A percentile compares a stretch with the other conserved stretches of the same genome.
These are phyloP conservation scores for Eriosoma lanigerum DNA, from an alignment of 1,140 invertebrate species.

Conservation along the genomic window DNA sequence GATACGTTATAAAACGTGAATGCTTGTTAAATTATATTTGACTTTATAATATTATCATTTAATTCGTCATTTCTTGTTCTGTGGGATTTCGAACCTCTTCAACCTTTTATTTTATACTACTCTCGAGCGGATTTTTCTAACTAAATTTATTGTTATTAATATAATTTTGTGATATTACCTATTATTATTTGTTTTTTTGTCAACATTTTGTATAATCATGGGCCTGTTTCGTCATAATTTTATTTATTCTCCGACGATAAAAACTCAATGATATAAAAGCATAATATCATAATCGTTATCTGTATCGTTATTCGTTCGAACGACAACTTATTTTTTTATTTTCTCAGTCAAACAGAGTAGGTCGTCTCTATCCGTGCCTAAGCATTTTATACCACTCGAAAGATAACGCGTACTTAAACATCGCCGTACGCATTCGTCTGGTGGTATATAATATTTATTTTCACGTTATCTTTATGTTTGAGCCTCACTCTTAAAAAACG, in stretches of 20 bases:
- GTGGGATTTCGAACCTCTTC: no score
- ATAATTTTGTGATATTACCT: neutral
- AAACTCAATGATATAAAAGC: no score
- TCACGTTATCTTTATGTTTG: constrained; percentile 32
- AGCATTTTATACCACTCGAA: neutral
- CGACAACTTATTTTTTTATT: no score
- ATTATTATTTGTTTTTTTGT: constrained; percentile 7
- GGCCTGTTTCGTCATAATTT: neutral
- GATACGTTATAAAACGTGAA: no score
- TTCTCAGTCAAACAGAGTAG: no score
- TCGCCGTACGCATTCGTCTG: neutral
- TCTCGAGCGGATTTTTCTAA: neutral
- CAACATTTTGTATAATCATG: neutral
- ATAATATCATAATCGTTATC: constrained; percentile 16
- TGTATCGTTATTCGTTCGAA: no score
- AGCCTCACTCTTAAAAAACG: constrained; percentile 21
- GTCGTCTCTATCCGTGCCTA: neutral
- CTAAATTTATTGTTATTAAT: no score
- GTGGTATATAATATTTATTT: neutral
- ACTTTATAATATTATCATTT: no score
- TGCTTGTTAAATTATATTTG: no score
- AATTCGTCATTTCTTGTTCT: no score
- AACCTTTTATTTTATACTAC: neutral
- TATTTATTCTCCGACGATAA: constrained; percentile 1
- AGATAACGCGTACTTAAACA: constrained; percentile 37